Evolutionary conservation across 2,113 vertebrate species (phyloP).

Genomic region (Anoura caudifer): DNA sequence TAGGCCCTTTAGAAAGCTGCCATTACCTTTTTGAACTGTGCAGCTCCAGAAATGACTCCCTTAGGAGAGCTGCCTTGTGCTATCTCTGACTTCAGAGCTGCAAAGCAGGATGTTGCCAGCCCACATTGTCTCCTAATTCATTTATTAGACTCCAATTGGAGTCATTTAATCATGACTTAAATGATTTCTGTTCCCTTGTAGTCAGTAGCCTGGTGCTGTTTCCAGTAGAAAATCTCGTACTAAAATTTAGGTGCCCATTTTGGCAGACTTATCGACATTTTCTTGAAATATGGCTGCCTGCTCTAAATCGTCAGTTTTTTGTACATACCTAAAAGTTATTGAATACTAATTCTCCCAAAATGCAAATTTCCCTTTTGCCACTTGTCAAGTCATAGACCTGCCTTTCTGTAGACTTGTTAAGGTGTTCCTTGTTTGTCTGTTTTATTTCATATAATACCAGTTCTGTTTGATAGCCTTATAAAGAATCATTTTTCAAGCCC

Average conservation of each 20-base stretch:
- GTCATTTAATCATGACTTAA: not conserved
- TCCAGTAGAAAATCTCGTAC: not conserved
- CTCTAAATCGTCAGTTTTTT: not conserved
- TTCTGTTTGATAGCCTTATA: not conserved
- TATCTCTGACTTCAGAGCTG: not conserved
- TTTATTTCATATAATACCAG: not conserved
- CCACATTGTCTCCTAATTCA: not conserved
- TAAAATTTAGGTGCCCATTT: not conserved
- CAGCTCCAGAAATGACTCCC: slow-evolving; percentile 4
- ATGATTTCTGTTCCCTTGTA: not conserved
- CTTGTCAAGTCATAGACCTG: not conserved
- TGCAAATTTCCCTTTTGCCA: not conserved
- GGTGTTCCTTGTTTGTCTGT: not conserved
- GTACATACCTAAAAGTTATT: not conserved
- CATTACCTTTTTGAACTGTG: slow-evolving; percentile 31
- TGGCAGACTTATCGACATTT: not conserved
- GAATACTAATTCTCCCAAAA: not conserved
- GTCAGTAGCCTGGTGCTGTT: not conserved
- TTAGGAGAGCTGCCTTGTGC: not conserved
- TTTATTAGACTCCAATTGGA: not conserved
- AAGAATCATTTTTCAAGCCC: not conserved
- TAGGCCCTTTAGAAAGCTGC: slow-evolving; percentile 30
- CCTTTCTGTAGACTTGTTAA: not conserved
- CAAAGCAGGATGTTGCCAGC: not conserved
- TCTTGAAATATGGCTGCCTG: not conserved